Evolutionary conservation across 2,797 vertebrate genomes (phyloP).

Genomic region (Lacerta bilineata): DNA sequence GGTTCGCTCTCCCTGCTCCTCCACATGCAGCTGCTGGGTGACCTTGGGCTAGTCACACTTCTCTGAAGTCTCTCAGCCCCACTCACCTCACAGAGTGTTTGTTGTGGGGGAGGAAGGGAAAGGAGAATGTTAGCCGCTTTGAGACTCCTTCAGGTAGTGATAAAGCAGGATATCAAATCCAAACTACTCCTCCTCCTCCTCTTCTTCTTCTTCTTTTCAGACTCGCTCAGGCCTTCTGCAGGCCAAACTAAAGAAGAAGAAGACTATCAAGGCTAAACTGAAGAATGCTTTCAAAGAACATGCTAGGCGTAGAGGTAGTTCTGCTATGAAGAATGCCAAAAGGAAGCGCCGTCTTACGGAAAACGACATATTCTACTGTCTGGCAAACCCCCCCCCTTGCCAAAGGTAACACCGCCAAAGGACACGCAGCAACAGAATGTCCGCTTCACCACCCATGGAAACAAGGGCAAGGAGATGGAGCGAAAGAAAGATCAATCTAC

Average conservation of each 20-base stretch:
- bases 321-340: background rate
- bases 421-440: slow-evolving; percentile 32
- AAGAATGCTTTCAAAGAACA: background rate
- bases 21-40: no score
- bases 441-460: slow-evolving; percentile 20
- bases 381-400: slow-evolving; percentile 5
- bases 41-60: no score
- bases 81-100: no score
- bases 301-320: background rate
- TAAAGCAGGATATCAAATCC: no score
- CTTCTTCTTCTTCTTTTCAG: no score
- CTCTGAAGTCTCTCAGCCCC: no score
- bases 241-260: background rate
- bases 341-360: background rate
- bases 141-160: no score
- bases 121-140: no score
- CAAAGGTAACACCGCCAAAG: background rate
- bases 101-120: no score
- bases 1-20: no score
- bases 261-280: no score
- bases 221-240: background rate
- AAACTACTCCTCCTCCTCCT: no score
- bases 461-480: slow-evolving; percentile 6
- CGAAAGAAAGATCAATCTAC: slow-evolving; percentile 12
- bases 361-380: slow-evolving; percentile 16